phyloP scores from a whole-genome alignment of 2,113 vertebrate genomes.

The Panthera uncia region DNA sequence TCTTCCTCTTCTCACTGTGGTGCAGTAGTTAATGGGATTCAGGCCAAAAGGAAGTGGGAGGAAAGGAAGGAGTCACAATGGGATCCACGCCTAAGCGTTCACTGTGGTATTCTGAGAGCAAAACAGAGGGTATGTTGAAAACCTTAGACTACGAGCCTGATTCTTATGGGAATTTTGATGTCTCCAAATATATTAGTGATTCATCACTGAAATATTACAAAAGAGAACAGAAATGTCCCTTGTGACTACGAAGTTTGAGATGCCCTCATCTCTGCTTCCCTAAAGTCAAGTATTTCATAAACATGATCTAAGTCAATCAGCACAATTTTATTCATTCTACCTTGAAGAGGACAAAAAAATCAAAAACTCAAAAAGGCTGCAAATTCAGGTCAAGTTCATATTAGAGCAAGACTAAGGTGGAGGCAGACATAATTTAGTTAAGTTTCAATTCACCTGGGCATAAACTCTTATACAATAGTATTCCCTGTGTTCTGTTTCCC shows the following conservation, averaged over 20 bases:
- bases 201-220: neutral
- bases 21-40: neutral
- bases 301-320: neutral
- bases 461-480: neutral
- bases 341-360: neutral
- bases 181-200: neutral
- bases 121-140: neutral
- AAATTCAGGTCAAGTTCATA: neutral
- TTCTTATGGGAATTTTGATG: neutral
- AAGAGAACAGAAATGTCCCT: neutral
- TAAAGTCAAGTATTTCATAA: neutral
- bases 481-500: neutral
- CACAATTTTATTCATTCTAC: neutral
- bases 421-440: neutral
- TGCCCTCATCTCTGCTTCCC: neutral
- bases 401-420: neutral
- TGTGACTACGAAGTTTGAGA: neutral
- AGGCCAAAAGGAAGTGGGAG: neutral
- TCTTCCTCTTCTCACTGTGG: neutral
- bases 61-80: neutral
- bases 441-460: neutral
- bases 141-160: neutral
- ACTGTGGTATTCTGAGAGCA: neutral
- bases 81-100: neutral
- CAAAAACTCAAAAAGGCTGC: neutral